These are phyloP conservation scores for Kuschelorhynchus macadamiae DNA, from an alignment of 2,888 invertebrate species.

Conservation along the genomic window DNA sequence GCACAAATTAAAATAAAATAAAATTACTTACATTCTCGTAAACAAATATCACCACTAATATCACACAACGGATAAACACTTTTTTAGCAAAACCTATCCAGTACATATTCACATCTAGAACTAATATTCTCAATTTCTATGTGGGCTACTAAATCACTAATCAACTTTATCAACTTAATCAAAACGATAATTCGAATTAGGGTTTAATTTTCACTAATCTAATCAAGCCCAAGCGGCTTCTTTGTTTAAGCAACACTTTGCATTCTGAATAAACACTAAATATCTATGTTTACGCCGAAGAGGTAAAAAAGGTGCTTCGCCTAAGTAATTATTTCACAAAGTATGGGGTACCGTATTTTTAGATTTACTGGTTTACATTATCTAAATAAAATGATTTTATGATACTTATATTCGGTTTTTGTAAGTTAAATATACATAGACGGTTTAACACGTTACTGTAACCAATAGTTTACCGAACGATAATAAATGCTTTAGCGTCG, in stretches of 20 bases:
- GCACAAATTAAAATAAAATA: not conserved
- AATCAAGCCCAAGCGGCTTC: constrained; percentile 4
- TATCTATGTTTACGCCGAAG: constrained; percentile 1
- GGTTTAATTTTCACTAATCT: constrained; percentile 18
- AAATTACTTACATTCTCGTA: constrained; percentile 24
- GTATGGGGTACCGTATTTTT: constrained; percentile 31
- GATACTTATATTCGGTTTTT: constrained; percentile 42
- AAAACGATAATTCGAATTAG: constrained; percentile 20
- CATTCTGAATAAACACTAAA: constrained; percentile 9
- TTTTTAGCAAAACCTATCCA: constrained; percentile 9
- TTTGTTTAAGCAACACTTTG: not conserved
- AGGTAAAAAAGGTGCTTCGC: constrained; percentile 15
- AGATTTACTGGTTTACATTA: constrained; percentile 38
- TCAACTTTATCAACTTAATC: constrained; percentile 25
- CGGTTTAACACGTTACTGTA: constrained; percentile 18
- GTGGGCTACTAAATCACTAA: constrained; percentile 6
- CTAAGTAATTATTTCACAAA: constrained; percentile 15
- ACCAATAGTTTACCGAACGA: constrained; percentile 12
- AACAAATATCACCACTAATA: constrained; percentile 10
- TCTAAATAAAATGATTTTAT: constrained; percentile 43
- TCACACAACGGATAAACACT: constrained; percentile 6
- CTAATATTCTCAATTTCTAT: not conserved
- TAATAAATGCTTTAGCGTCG: constrained; percentile 11
- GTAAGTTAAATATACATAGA: constrained; percentile 40
- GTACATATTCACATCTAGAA: constrained; percentile 23